Evolutionary conservation across 2,797 vertebrate species (phyloP).

Genomic region (Sebastes minor): DNA sequence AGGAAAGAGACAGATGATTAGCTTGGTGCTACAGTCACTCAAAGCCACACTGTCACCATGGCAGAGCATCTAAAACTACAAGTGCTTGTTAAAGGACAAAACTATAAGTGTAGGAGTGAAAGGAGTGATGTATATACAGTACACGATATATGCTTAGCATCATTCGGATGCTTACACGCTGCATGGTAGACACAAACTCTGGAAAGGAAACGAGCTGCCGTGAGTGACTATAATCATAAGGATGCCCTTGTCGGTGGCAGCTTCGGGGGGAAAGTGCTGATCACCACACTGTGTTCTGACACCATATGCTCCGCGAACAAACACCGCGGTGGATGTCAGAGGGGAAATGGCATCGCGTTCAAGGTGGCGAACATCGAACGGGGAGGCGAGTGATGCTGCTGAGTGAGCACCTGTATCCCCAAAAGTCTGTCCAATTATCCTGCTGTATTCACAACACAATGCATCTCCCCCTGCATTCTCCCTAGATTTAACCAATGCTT

Average conservation of each 20-base stretch:
- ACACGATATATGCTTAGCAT: neutral
- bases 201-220: slow-evolving; percentile 26
- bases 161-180: neutral
- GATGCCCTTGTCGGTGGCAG: slow-evolving; percentile 55
- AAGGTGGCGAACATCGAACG: slow-evolving; percentile 46
- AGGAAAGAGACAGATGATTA: neutral
- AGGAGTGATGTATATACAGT: neutral
- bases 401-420: slow-evolving; percentile 61
- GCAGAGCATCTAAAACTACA: neutral
- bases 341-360: slow-evolving; percentile 48
- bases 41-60: slow-evolving; percentile 12
- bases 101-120: neutral
- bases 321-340: slow-evolving; percentile 48
- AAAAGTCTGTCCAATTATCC: slow-evolving; percentile 66
- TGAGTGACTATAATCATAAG: slow-evolving; percentile 53
- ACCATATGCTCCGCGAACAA: slow-evolving; percentile 65
- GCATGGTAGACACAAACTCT: slow-evolving; percentile 19
- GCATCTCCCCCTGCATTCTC: slow-evolving; percentile 18
- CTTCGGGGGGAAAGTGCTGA: slow-evolving; percentile 61
- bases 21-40: neutral
- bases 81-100: slow-evolving; percentile 7
- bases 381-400: slow-evolving; percentile 57
- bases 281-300: slow-evolving; percentile 43
- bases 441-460: slow-evolving; percentile 14
- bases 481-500: slow-evolving; percentile 46